phyloP scores from a whole-genome alignment of 2,797 vertebrate species.

The Pangasius sanitwongsei region DNA sequence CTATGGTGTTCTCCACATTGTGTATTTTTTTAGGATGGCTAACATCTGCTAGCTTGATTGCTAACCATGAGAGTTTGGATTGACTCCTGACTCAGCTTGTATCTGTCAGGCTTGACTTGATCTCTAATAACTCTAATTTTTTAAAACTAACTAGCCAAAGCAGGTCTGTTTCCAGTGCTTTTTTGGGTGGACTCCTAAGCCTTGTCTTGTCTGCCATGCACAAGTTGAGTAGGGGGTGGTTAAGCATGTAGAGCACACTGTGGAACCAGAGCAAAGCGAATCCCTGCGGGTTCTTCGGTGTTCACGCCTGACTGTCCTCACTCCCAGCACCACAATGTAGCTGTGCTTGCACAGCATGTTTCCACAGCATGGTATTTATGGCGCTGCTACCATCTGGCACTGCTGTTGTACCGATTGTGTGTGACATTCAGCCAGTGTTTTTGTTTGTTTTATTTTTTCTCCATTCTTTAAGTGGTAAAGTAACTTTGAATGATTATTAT shows the following conservation, averaged over 20 bases:
- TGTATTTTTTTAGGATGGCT: background rate
- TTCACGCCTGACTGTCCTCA: slow-evolving; percentile 22
- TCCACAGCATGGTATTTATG: slow-evolving; percentile 19
- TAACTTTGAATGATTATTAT: background rate
- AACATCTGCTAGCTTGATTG: background rate
- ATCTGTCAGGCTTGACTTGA: background rate
- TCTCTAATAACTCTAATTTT: background rate
- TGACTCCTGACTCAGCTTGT: background rate
- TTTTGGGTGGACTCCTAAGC: background rate
- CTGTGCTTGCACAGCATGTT: slow-evolving; percentile 5
- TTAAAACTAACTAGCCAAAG: background rate
- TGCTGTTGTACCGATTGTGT: background rate
- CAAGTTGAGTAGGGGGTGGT: background rate
- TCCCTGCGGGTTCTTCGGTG: background rate
- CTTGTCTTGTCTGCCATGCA: background rate
- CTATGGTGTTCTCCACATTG: background rate
- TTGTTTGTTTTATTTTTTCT: background rate
- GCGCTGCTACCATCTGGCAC: slow-evolving; percentile 20
- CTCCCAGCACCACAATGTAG: slow-evolving; percentile 14
- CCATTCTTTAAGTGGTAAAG: background rate
- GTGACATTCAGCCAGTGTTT: background rate
- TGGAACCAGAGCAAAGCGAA: background rate
- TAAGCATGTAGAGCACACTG: slow-evolving; percentile 25
- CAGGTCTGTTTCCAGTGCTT: background rate
- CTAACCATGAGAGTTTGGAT: background rate